These are phyloP conservation scores for Apistogramma diplotaenia DNA, from an alignment of 2,113 vertebrate species.

Conservation along the genomic window DNA sequence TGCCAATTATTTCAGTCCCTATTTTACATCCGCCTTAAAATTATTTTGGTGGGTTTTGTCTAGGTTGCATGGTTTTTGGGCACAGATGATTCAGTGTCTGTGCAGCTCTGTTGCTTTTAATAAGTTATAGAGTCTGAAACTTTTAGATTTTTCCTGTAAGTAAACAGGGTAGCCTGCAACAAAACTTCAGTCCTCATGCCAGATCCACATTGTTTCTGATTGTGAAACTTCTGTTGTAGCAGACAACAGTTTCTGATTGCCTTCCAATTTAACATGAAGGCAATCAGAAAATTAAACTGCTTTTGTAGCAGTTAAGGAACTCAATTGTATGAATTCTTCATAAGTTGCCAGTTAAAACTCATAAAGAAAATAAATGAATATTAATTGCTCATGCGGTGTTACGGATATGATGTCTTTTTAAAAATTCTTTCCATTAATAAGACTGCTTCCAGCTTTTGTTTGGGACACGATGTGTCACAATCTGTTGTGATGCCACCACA, in stretches of 20 bases:
- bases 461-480: background rate
- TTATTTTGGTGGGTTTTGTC: background rate
- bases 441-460: background rate
- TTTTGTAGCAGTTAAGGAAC: background rate
- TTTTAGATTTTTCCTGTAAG: background rate
- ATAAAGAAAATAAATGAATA: background rate
- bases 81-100: background rate
- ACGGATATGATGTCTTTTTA: background rate
- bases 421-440: background rate
- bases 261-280: background rate
- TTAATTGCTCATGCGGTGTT: background rate
- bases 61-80: background rate
- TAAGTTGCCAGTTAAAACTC: background rate
- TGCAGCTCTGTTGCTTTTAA: background rate
- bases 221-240: background rate
- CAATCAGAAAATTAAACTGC: background rate
- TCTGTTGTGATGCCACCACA: background rate
- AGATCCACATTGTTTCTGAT: background rate
- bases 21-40: background rate
- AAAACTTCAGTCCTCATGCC: background rate
- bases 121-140: background rate
- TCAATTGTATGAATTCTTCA: background rate
- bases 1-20: background rate
- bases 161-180: background rate
- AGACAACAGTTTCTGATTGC: background rate